Conservation (phyloP, 2,113 vertebrate species). For the Odocoileus hemionus region DNA sequence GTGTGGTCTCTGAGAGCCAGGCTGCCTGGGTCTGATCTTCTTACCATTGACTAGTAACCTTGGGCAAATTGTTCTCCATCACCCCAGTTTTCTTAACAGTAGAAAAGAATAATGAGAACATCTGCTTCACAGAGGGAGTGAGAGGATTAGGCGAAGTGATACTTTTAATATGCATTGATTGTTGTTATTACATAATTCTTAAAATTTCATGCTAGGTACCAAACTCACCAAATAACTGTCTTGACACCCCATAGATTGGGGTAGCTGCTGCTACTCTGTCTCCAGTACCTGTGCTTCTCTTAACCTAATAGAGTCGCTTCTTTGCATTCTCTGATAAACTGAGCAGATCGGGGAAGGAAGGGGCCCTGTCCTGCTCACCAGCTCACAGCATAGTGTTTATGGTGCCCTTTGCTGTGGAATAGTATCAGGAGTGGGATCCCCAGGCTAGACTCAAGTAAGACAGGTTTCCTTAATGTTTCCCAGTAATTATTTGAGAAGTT, state of each 20-base stretch:
- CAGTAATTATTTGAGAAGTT: neutral
- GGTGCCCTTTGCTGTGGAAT: neutral
- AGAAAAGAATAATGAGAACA: neutral
- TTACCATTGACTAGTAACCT: neutral
- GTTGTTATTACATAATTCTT: neutral
- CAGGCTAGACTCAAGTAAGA: neutral
- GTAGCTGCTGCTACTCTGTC: neutral
- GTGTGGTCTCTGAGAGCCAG: neutral
- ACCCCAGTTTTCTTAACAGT: neutral
- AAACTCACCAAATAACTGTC: neutral
- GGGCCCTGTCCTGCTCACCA: neutral
- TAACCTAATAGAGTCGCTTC: too few species aligned
- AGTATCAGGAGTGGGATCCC: neutral
- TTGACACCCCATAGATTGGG: accelerated
- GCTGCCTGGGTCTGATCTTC: neutral
- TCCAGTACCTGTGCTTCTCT: neutral
- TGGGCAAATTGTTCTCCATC: too few species aligned
- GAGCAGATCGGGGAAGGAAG: neutral
- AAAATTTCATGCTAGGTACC: neutral
- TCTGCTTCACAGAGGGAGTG: neutral
- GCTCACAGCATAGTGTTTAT: neutral
- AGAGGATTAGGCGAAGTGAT: neutral
- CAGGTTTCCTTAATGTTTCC: neutral
- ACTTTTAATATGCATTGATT: neutral
- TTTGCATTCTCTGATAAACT: neutral